A percentile compares a stretch with the other conserved stretches of the same genome.
Evolutionary conservation across 2,797 vertebrate species (phyloP).

Genomic region (Macropodus opercularis): DNA sequence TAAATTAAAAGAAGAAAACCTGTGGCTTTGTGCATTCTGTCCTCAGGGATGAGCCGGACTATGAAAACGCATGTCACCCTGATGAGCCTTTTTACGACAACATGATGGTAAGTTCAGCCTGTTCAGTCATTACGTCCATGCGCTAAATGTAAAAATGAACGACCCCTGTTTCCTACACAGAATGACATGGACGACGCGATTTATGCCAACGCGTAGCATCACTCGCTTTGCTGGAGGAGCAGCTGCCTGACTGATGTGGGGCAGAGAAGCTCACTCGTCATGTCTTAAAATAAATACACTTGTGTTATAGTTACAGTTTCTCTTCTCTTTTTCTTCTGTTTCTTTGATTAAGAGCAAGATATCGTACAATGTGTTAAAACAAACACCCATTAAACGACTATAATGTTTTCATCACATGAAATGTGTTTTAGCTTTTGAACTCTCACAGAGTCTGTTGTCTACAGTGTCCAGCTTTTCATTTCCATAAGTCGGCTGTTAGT

Average conservation of each 20-base stretch:
- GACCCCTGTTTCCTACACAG: too few species aligned
- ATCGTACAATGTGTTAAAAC: too few species aligned
- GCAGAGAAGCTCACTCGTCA: slow-evolving; percentile 1
- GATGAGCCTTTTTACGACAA: slow-evolving; percentile 59
- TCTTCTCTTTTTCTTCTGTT: too few species aligned
- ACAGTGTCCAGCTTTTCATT: too few species aligned
- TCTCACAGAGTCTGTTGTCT: too few species aligned
- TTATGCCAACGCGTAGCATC: slow-evolving; percentile 63
- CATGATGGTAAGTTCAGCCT: slow-evolving; percentile 49
- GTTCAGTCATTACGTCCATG: background rate
- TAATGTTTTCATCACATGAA: too few species aligned
- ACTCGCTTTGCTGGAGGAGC: background rate
- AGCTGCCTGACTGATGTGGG: background rate
- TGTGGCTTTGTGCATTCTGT: slow-evolving; percentile 42
- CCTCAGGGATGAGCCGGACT: background rate
- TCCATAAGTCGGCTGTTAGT: too few species aligned
- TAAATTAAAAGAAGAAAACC: background rate
- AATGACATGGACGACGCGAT: slow-evolving; percentile 40
- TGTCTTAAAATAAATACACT: too few species aligned
- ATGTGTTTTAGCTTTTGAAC: too few species aligned
- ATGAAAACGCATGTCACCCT: background rate
- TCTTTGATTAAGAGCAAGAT: too few species aligned
- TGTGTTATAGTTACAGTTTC: too few species aligned
- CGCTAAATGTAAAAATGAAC: background rate
- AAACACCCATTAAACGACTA: too few species aligned